These are phyloP conservation scores for Chlorospingus flavigularis DNA, from an alignment of 2,797 vertebrate species.

Conservation along the genomic window DNA sequence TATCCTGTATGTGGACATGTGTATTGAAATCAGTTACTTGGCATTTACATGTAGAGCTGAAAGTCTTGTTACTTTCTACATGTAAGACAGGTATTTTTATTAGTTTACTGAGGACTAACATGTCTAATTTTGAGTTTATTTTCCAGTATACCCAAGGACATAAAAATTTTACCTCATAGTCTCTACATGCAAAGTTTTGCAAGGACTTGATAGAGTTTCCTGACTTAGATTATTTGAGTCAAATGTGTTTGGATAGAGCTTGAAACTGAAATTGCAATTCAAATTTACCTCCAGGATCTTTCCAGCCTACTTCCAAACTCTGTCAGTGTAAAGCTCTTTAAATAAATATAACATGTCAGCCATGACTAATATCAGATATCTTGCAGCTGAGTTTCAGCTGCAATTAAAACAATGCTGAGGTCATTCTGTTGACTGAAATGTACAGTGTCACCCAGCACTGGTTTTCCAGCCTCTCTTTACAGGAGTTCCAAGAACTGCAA, in stretches of 20 bases:
- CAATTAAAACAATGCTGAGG: neutral
- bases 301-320: constrained; percentile 18
- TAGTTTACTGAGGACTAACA: neutral
- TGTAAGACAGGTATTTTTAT: neutral
- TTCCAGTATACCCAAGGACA: neutral
- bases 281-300: constrained; percentile 20
- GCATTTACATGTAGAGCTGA: neutral
- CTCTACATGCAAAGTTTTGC: neutral
- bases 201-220: neutral
- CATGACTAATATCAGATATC: neutral
- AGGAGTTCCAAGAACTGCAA: neutral
- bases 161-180: neutral
- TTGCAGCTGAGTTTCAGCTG: constrained; percentile 15
- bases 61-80: neutral
- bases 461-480: neutral
- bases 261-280: neutral
- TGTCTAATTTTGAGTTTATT: neutral
- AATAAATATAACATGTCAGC: constrained; percentile 11
- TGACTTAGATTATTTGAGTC: neutral
- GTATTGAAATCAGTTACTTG: neutral
- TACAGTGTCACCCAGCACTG: neutral
- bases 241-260: neutral
- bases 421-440: neutral
- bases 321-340: neutral
- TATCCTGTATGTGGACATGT: neutral